phyloP scores from a whole-genome alignment of 2,797 vertebrate genomes.

The Anisognathus igniventris region DNA sequence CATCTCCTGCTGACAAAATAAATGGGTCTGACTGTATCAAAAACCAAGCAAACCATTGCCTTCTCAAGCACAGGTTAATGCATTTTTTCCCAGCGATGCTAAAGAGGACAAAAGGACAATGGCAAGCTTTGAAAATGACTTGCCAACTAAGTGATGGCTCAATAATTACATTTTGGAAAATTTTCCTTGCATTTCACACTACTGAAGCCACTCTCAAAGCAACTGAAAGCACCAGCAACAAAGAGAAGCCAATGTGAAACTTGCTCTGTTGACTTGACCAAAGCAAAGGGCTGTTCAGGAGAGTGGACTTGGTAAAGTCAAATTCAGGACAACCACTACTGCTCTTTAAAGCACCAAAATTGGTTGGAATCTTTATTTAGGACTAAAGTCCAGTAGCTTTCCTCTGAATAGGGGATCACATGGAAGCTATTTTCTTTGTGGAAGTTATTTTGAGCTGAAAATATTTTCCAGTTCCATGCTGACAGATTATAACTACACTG shows the following conservation, averaged over 20 bases:
- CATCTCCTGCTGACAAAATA: conserved; percentile 11
- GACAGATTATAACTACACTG: neutral
- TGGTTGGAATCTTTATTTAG: conserved; percentile 18
- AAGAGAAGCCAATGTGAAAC: neutral
- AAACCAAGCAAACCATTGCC: conserved; percentile 19
- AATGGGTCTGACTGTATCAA: conserved; percentile 34
- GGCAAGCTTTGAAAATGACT: neutral
- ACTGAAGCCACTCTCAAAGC: neutral
- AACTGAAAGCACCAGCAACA: neutral
- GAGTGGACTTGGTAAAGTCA: neutral
- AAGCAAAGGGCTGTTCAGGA: neutral
- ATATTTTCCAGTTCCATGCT: conserved; percentile 38
- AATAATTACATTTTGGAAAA: neutral
- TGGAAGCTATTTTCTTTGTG: conserved; percentile 43
- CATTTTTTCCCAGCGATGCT: neutral
- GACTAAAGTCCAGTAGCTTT: neutral
- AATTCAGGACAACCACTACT: neutral
- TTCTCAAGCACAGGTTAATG: neutral
- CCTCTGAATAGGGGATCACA: neutral
- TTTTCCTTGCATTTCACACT: neutral
- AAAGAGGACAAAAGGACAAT: neutral
- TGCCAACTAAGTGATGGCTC: neutral
- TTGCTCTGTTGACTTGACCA: neutral
- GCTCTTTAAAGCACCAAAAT: neutral
- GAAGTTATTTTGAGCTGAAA: conserved; percentile 52